Conservation (phyloP, 1,140 invertebrate species). For the Drosophila jambulina region DNA sequence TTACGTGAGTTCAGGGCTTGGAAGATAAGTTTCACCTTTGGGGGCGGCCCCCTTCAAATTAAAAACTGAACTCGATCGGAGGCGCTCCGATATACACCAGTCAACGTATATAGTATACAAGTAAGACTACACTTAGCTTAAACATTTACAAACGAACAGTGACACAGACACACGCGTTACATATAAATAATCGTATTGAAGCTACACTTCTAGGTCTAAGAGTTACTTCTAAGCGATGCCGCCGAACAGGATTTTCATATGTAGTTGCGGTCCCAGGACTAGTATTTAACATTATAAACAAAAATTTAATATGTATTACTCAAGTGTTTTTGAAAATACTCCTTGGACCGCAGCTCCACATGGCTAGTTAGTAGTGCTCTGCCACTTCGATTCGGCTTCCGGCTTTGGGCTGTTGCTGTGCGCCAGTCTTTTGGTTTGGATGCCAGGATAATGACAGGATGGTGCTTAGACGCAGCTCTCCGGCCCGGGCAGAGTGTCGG, state of each 20-base stretch:
- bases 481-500: conserved; percentile 90
- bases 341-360: conserved; percentile 16
- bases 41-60: conserved; percentile 17
- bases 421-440: conserved; percentile 77
- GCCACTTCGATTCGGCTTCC: conserved; percentile 36
- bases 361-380: conserved; percentile 35
- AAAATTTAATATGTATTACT: neutral
- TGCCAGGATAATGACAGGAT: conserved; percentile 61
- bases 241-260: conserved; percentile 33
- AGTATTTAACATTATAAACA: too few species aligned
- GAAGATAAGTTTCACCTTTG: conserved; percentile 48
- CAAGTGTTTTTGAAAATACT: neutral
- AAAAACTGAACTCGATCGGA: conserved; percentile 2
- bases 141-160: conserved; percentile 74
- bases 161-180: conserved; percentile 65
- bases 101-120: conserved; percentile 46
- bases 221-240: conserved; percentile 57
- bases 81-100: conserved; percentile 24
- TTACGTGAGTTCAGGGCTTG: conserved; percentile 34
- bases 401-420: conserved; percentile 60
- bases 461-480: conserved; percentile 90
- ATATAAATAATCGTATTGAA: conserved; percentile 59
- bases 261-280: conserved; percentile 7
- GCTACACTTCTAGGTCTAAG: conserved; percentile 54
- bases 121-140: conserved; percentile 70